Evolutionary conservation across 2,797 vertebrate genomes (phyloP).

Genomic region (Cyprinodon diabolis): DNA sequence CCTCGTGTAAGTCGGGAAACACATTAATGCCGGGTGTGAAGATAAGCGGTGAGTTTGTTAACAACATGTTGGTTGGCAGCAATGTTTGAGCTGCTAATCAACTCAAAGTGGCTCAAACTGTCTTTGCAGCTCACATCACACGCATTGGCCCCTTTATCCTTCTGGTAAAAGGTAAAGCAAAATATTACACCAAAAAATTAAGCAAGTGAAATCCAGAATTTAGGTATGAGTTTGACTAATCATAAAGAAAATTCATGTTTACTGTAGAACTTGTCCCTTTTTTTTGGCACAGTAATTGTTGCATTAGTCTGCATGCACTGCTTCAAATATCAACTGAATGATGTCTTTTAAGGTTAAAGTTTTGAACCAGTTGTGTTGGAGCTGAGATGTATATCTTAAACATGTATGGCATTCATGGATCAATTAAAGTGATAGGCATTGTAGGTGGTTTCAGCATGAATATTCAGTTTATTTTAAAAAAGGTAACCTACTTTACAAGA

Average conservation of each 20-base stretch:
- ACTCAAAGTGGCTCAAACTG: neutral
- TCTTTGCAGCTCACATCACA: neutral
- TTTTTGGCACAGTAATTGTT: neutral
- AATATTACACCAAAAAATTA: neutral
- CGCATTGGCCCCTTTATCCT: neutral
- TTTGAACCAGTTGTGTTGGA: neutral
- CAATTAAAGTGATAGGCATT: neutral
- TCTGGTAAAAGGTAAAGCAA: neutral
- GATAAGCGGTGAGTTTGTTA: neutral
- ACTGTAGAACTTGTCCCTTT: neutral
- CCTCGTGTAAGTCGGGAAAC: neutral
- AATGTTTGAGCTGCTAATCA: neutral
- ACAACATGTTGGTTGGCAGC: neutral
- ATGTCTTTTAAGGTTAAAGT: neutral
- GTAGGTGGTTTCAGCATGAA: neutral
- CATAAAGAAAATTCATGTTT: neutral
- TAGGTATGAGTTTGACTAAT: neutral
- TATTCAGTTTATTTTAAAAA: neutral
- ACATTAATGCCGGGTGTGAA: conserved; percentile 5
- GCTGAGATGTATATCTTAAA: neutral
- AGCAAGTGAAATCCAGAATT: neutral
- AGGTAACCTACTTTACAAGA: neutral
- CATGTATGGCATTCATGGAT: no score
- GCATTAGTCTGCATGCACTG: neutral
- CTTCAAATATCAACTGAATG: neutral